phyloP scores from a whole-genome alignment of 2,888 invertebrate species.

The Smittia aterrima region DNA sequence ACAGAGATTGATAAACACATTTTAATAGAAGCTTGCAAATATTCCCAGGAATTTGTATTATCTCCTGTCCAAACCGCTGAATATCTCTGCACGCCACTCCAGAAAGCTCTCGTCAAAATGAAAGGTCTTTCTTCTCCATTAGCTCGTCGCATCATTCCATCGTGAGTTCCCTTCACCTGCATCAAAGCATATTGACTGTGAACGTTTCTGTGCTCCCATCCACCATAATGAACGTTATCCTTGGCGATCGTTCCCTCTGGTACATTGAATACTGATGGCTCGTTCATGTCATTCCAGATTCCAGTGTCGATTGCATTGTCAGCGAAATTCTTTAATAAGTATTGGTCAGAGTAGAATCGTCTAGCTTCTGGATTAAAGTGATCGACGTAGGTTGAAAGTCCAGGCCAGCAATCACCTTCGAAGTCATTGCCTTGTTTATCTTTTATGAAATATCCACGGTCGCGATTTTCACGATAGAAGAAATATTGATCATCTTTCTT shows the following conservation, averaged over 20 bases:
- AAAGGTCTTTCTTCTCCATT: constrained; percentile 80
- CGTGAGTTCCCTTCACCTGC: constrained; percentile 63
- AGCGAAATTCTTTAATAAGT: constrained; percentile 55
- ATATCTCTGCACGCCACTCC: constrained; percentile 61
- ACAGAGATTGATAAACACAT: constrained; percentile 89
- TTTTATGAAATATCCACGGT: neutral
- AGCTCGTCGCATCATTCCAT: constrained; percentile 60
- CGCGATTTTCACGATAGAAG: constrained; percentile 84
- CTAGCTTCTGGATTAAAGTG: constrained; percentile 83
- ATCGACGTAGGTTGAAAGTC: constrained; percentile 91
- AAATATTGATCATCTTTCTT: constrained; percentile 88
- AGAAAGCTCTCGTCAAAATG: constrained; percentile 85
- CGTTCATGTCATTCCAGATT: constrained; percentile 99
- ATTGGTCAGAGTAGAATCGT: constrained; percentile 75
- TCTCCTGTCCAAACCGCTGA: constrained; percentile 98
- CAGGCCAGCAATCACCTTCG: constrained; percentile 99
- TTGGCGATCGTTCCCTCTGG: constrained; percentile 98
- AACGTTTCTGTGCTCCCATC: constrained; percentile 88
- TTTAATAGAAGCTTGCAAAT: constrained; percentile 79
- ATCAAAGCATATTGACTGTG: constrained; percentile 90
- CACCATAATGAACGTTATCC: constrained; percentile 79
- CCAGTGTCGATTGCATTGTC: constrained; percentile 78
- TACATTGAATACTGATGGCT: constrained; percentile 96
- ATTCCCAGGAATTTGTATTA: constrained; percentile 92
- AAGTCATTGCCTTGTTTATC: constrained; percentile 66